Base-by-base conservation (phyloP, 2,888 invertebrate species). In the Petrolisthes cinctipes region DNA sequence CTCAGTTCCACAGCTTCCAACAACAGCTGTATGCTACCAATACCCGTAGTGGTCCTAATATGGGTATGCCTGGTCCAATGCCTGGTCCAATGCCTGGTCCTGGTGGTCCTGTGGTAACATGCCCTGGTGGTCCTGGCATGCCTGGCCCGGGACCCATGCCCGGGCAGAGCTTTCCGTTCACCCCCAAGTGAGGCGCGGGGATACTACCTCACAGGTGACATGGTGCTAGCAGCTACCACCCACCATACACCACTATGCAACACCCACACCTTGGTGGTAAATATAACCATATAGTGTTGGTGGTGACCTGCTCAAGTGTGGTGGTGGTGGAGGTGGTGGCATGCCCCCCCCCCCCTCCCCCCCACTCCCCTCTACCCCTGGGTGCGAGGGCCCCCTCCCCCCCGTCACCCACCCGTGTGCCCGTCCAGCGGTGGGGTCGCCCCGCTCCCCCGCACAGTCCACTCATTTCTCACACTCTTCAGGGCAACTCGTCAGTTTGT, bases 1-100 rank as follows among this genome's bases (percentile, higher is more conserved):
- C 97, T 93, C 97, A 97, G 94, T 98, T 96, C 94, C 97, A 97
- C 93, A 97, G 97, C 94, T 98, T 98, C 94, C 98, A 98, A 93
- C 98, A 98, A 93, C 97, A 97, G 93, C 94, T 98, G 91, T 98
- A 98, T 93, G 97, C 98, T 90, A 98, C 97, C 82, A 95, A 95
- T 91, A 96, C 96, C 73, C 95, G 94, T 71, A 91, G 91, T 88
- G 91, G 91, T 20, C 88, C 86, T 66, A 89, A 73, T 76, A 88
- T 86, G 85, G 82, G 68, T 68, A 89, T 89, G 86, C 82, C 85
- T 54, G 78, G 89, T 57, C 78, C 89, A 61, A 89, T 89, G 81
- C 82, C 85, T 71, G 89, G 86, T 23, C 89, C 86, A 54, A 78
- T 75, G n/a, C 76, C 71, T 68, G 84, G 85, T 57, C 90, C 89